phyloP scores from a whole-genome alignment of 2,113 vertebrate genomes.

The Lonchura striata region DNA sequence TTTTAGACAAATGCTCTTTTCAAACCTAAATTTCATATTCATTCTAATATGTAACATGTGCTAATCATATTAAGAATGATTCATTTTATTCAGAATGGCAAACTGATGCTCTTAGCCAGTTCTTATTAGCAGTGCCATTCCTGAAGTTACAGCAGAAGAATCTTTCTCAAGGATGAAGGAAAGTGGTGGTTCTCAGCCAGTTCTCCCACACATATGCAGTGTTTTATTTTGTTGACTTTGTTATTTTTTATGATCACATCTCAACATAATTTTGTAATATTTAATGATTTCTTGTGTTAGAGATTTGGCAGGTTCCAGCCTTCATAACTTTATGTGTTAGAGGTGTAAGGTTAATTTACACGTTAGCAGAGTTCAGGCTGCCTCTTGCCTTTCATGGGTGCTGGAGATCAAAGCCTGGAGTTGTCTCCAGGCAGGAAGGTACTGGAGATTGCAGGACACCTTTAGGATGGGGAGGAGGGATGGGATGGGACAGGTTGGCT shows the following conservation, averaged over 20 bases:
- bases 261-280: neutral
- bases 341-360: neutral
- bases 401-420: neutral
- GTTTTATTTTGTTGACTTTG: neutral
- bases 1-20: constrained; percentile 53
- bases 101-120: neutral
- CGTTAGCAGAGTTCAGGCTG: neutral
- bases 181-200: neutral
- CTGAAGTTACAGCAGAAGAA: neutral
- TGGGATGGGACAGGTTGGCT: neutral
- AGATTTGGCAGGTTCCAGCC: neutral
- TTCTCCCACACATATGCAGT: neutral
- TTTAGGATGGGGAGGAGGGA: neutral
- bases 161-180: neutral
- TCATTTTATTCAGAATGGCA: neutral
- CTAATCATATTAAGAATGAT: constrained; percentile 40
- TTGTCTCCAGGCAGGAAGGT: neutral
- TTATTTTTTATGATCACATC: neutral
- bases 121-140: neutral
- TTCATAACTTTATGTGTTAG: neutral
- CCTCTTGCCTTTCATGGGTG: neutral
- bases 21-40: constrained; percentile 18
- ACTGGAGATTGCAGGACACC: neutral
- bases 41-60: neutral
- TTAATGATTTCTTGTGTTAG: neutral